A percentile compares a stretch with the other conserved stretches of the same genome.
Evolutionary conservation across 2,113 vertebrate species (phyloP).

Genomic region (Rhinolophus sinicus): DNA sequence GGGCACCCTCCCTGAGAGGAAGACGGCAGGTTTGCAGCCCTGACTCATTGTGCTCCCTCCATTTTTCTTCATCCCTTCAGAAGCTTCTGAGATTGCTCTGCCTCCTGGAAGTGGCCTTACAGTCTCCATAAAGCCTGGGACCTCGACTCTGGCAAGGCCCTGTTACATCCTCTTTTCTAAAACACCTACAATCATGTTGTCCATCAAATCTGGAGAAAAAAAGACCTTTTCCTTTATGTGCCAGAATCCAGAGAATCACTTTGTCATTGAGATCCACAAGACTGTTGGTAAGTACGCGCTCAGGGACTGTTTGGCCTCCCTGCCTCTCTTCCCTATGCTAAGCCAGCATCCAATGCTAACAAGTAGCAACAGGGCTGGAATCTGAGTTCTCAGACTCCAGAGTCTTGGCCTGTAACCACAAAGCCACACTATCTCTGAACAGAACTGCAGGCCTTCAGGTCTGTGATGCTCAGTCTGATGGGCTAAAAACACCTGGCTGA

Average conservation of each 20-base stretch:
- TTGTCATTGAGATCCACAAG: slow-evolving; percentile 82
- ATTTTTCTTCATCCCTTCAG: slow-evolving; percentile 70
- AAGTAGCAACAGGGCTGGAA: not conserved
- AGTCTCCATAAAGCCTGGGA: slow-evolving; percentile 77
- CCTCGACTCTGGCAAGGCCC: rapidly evolving
- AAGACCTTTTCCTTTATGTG: slow-evolving; percentile 85
- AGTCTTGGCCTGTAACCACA: not conserved
- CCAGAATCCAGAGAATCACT: slow-evolving; percentile 82
- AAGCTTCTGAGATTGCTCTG: slow-evolving; percentile 78
- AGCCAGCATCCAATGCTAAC: not conserved
- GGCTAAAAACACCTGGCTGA: not conserved
- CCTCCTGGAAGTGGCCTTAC: slow-evolving; percentile 65
- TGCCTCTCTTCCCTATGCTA: not conserved
- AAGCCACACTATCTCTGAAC: not conserved
- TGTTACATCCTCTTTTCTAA: slow-evolving; percentile 80
- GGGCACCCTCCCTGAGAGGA: not conserved
- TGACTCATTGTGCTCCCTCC: not conserved
- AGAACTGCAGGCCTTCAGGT: not conserved
- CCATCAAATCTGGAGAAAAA: slow-evolving; percentile 83
- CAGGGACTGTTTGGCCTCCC: not conserved
- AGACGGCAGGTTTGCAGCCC: not conserved
- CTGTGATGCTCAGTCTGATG: not conserved
- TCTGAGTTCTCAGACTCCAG: not conserved
- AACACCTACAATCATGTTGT: not conserved
- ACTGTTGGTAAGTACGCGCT: slow-evolving; percentile 84